Conservation (phyloP, 92 coral and sea anemone genomes). For the Galaxea fascicularis region DNA sequence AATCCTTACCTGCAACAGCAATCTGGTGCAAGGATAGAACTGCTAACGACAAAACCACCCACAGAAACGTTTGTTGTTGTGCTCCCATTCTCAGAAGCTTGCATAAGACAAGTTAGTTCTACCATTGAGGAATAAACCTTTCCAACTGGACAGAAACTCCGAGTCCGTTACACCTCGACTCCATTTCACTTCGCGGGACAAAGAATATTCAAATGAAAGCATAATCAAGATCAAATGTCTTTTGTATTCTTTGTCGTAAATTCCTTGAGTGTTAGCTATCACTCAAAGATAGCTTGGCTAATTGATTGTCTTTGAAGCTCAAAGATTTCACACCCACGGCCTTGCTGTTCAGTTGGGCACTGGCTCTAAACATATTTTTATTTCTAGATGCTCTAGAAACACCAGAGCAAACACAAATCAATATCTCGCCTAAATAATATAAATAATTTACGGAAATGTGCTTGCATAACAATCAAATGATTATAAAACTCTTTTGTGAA, state of each 20-base stretch:
- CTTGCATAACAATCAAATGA: not conserved
- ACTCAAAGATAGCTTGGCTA: not conserved
- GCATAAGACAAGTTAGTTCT: not conserved
- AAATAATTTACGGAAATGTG: not conserved
- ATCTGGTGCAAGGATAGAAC: constrained; percentile 8
- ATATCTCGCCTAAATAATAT: not conserved
- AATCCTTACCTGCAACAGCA: constrained; percentile 30
- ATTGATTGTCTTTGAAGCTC: not conserved
- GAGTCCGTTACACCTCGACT: not conserved
- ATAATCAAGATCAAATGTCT: not conserved
- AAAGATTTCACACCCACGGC: too few species aligned
- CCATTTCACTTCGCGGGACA: constrained; percentile 11
- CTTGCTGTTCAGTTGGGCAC: too few species aligned
- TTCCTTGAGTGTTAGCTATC: not conserved
- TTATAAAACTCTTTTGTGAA: not conserved
- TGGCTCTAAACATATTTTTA: too few species aligned
- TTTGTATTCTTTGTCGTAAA: constrained; percentile 22
- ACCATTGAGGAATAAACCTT: constrained; percentile 15
- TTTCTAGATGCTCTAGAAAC: not conserved
- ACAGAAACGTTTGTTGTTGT: not conserved
- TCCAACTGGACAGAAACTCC: not conserved
- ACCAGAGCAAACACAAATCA: constrained; percentile 7
- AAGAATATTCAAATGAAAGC: constrained; percentile 33
- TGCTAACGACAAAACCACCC: constrained; percentile 1
- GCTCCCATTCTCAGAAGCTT: constrained; percentile 6